phyloP scores from a whole-genome alignment of 2,888 invertebrate genomes.

The Oithona nana region DNA sequence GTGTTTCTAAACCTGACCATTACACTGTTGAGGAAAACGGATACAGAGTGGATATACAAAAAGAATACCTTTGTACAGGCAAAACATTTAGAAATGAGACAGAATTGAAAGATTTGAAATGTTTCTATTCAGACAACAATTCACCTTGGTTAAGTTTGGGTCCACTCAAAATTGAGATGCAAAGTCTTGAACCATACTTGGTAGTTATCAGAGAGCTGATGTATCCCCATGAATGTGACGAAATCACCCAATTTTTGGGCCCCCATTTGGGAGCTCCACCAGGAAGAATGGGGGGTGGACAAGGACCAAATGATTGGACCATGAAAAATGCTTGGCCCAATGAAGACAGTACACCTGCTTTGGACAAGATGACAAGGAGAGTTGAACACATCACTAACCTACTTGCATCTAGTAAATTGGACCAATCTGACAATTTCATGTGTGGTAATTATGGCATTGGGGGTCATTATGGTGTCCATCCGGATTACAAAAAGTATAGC shows the following conservation, averaged over 20 bases:
- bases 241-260: conserved; percentile 5
- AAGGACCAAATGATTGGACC: conserved; percentile 6
- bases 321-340: conserved; percentile 15
- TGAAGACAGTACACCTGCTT: neutral
- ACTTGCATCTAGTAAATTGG: neutral
- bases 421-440: conserved; percentile 13
- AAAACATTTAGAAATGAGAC: conserved; percentile 1
- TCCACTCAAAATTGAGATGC: conserved; percentile 12
- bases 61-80: neutral
- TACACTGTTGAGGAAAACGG: neutral
- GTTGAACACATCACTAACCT: conserved; percentile 8
- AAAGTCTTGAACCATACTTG: conserved; percentile 2
- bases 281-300: neutral
- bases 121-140: neutral
- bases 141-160: conserved; percentile 13
- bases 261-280: conserved; percentile 5
- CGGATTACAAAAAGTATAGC: neutral
- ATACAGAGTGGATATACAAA: neutral
- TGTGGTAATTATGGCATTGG: conserved; percentile 16
- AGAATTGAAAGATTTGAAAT: conserved; percentile 3
- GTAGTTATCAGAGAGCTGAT: conserved; percentile 6
- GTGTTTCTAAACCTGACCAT: neutral
- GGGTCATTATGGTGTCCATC: conserved; percentile 12
- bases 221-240: conserved; percentile 9
- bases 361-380: conserved; percentile 7